Conservation (phyloP, 2,797 vertebrate genomes). For the Channa striata region DNA sequence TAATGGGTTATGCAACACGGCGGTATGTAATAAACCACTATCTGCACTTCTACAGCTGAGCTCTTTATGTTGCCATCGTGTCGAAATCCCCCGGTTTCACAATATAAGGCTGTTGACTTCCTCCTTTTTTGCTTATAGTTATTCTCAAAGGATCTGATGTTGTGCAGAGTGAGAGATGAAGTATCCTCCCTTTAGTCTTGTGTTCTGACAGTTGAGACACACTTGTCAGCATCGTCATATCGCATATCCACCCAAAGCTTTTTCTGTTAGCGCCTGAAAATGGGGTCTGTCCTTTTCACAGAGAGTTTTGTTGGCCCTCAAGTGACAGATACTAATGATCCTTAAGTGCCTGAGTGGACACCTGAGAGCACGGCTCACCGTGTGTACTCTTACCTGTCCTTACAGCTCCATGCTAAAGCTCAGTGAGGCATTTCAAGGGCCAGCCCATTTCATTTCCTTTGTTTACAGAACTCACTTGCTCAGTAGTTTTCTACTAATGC, state of each 20-base stretch:
- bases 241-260: conserved; percentile 30
- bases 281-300: conserved; percentile 27
- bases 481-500: not conserved
- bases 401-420: conserved; percentile 4
- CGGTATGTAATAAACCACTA: not conserved
- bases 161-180: conserved; percentile 10
- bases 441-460: conserved; percentile 33
- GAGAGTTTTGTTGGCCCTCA: conserved; percentile 14
- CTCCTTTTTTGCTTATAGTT: not conserved
- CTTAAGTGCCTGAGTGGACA: conserved; percentile 56
- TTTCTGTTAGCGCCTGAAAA: conserved; percentile 39
- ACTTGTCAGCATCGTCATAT: conserved; percentile 50
- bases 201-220: conserved; percentile 54
- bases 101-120: not conserved
- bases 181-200: conserved; percentile 3
- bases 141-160: not conserved
- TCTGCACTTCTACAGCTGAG: not conserved
- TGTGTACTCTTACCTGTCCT: conserved; percentile 44
- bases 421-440: conserved; percentile 39
- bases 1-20: no score
- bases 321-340: conserved; percentile 68
- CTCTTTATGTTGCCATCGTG: not conserved
- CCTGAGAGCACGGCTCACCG: conserved; percentile 61
- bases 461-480: conserved; percentile 15
- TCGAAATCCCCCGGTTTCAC: not conserved